Conservation (phyloP, 2,888 invertebrate genomes). For the Tridacna crocea region DNA sequence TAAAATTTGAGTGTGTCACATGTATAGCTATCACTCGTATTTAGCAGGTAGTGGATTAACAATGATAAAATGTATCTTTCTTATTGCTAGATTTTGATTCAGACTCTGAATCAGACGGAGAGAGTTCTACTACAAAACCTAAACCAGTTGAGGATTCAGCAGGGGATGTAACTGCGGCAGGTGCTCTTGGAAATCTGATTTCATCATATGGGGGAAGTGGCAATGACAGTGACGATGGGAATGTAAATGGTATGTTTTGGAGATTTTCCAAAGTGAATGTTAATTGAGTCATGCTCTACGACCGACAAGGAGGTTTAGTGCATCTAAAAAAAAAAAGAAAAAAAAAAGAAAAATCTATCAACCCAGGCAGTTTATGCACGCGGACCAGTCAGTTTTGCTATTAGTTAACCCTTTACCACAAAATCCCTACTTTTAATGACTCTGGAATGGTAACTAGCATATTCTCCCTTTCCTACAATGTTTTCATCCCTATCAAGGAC, state of each 20-base stretch:
- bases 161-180: conserved; percentile 44
- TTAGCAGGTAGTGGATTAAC: too few relatives aligned
- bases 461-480: too few relatives aligned
- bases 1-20: too few relatives aligned
- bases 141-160: background rate
- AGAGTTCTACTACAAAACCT: background rate
- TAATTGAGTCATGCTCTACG: background rate
- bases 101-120: conserved; percentile 31
- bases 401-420: too few relatives aligned
- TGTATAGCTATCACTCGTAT: too few relatives aligned
- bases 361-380: too few relatives aligned
- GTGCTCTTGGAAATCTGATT: conserved; percentile 65
- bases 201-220: conserved; percentile 59
- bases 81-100: conserved; percentile 10
- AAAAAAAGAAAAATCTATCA: too few relatives aligned
- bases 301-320: conserved; percentile 4
- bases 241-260: background rate
- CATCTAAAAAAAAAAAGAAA: too few relatives aligned
- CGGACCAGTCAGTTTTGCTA: too few relatives aligned
- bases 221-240: conserved; percentile 33
- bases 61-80: background rate
- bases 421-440: too few relatives aligned
- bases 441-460: too few relatives aligned
- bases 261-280: background rate
- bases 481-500: too few relatives aligned